Percentiles rank a stretch among this genome's conserved stretches.
phyloP scores from a whole-genome alignment of 2,113 vertebrate species.

The Hystrix cristata region DNA sequence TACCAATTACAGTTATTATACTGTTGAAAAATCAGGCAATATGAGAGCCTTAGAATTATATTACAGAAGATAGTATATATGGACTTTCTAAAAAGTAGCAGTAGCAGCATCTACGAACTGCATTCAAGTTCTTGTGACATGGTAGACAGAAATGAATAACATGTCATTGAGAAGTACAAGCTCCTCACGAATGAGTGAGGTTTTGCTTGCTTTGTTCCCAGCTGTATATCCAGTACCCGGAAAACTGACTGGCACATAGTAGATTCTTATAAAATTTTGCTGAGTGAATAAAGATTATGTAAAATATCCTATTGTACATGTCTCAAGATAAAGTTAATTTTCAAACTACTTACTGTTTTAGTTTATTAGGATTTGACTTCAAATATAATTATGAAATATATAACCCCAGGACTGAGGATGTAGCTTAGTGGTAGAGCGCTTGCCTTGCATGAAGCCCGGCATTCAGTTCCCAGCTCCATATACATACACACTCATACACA shows the following conservation, averaged over 20 bases:
- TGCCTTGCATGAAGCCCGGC: background rate
- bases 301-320: background rate
- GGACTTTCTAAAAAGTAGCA: background rate
- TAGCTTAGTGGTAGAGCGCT: background rate
- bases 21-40: conserved; percentile 64
- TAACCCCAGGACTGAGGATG: background rate
- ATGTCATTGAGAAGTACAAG: background rate
- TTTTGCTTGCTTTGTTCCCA: conserved; percentile 1
- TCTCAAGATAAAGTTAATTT: background rate
- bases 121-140: background rate
- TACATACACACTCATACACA: background rate
- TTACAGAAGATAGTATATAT: background rate
- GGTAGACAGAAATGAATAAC: conserved; percentile 2
- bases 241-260: background rate
- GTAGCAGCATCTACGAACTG: background rate
- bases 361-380: background rate
- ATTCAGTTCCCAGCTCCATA: background rate
- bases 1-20: conserved; percentile 70
- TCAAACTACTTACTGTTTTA: background rate
- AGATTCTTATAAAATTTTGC: conserved; percentile 38
- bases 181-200: background rate
- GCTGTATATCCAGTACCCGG: background rate
- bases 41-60: conserved; percentile 28
- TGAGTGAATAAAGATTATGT: background rate
- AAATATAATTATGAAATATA: background rate